Evolutionary conservation across 2,113 vertebrate genomes (phyloP), one percentile per base, ranked within the genome.

Genomic region (Antechinus flavipes): DNA sequence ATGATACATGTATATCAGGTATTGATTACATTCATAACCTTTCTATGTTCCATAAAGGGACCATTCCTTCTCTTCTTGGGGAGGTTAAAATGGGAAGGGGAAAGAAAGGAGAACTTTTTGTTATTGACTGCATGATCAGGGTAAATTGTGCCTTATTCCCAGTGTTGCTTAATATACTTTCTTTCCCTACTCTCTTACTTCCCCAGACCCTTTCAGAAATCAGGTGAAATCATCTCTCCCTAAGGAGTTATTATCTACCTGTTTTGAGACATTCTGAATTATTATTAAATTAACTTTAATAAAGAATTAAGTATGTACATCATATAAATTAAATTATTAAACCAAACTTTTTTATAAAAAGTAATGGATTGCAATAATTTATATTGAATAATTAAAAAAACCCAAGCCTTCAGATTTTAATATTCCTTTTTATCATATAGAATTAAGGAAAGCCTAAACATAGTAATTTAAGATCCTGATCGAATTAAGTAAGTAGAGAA

Each of bases 241-340:
- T n/a, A 0, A 16, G 10, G 56, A 54, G 2, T 23, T 46, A 0
- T 8, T 27, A 49, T 30, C 2, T 0, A 0, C 49, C 8, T n/a
- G 27, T 52, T 92, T 90, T 1, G 35, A 56, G 56, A 50, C 35
- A 54, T 54, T 12, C 91, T 22, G 25, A 8, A 12, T 54, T 2
- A 0, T 2, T 90, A 46, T 14, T 49, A 23, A 0, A 14, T 76
- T 56, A n/a, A 91, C 42, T 90, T 46, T 25, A 52, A 8, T 2
- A n/a, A 58, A 76, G 25, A 1, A 30, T 52, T 24, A 53, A 16
- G 25, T 49, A 0, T 10, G 0, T 10, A 5, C 54, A 30, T 53
- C 0, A 3, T 26, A 0, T 42, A n/a, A 35, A 11, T 8, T 14
- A 91, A n/a, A 50, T 23, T 14, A 11, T 8, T 14, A 91, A n/a